phyloP scores from a whole-genome alignment of 2,797 vertebrate genomes.

The Xyrichtys novacula region DNA sequence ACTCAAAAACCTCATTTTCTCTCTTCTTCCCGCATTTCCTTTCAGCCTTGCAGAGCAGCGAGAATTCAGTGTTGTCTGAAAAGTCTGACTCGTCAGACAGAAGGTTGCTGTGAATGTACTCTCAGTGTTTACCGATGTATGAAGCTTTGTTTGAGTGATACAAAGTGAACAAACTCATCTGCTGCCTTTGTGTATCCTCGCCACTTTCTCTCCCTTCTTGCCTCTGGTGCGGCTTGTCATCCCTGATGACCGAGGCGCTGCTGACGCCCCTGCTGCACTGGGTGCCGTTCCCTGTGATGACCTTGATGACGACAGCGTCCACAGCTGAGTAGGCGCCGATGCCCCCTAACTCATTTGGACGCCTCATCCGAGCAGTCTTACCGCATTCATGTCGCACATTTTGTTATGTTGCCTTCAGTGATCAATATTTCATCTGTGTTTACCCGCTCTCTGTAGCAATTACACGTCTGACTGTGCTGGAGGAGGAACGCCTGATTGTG shows the following conservation, averaged over 20 bases:
- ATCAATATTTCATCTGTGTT: conserved; percentile 73
- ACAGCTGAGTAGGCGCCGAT: conserved; percentile 54
- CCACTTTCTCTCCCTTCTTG: conserved; percentile 24
- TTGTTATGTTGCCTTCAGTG: conserved; percentile 37
- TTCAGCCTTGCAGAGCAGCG: neutral
- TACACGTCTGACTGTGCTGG: conserved; percentile 14
- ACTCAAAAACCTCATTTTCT: neutral
- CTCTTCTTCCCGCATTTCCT: neutral
- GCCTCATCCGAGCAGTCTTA: conserved; percentile 34
- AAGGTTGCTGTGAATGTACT: conserved; percentile 4
- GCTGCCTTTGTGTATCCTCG: conserved; percentile 20
- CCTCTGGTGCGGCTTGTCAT: conserved; percentile 65
- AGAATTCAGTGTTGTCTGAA: neutral
- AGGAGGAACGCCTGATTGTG: conserved; percentile 19
- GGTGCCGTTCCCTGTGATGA: conserved; percentile 51
- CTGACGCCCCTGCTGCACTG: conserved; percentile 44
- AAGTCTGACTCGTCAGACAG: neutral
- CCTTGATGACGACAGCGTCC: conserved; percentile 68
- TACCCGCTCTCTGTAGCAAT: conserved; percentile 25
- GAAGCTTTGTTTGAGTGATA: conserved; percentile 28
- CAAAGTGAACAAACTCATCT: conserved; percentile 29
- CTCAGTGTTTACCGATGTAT: conserved; percentile 9
- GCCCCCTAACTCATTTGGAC: conserved; percentile 51
- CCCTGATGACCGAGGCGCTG: conserved; percentile 43
- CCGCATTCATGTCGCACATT: conserved; percentile 42